Conservation (phyloP, 2,113 vertebrate genomes). For the Okapia johnstoni region DNA sequence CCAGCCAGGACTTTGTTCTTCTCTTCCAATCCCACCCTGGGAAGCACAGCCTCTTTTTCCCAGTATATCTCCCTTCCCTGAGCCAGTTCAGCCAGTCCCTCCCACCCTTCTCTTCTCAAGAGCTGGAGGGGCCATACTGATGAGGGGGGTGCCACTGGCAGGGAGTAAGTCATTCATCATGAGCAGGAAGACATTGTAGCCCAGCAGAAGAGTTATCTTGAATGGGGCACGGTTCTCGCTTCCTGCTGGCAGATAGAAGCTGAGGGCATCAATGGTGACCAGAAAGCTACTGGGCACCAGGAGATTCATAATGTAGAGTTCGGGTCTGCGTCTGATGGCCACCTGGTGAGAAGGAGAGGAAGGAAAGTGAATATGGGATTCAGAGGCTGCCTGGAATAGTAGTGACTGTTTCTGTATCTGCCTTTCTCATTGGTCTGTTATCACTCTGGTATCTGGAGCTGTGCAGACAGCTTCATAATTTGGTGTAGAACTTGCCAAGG, state of each 20-base stretch:
- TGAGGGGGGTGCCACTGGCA: not conserved
- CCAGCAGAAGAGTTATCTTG: not conserved
- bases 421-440: not conserved
- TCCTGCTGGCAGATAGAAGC: not conserved
- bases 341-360: not conserved
- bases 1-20: not conserved
- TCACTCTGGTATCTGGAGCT: not conserved
- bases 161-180: not conserved
- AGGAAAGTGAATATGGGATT: not conserved
- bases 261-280: not conserved
- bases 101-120: not conserved
- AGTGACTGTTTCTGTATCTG: not conserved
- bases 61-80: not conserved
- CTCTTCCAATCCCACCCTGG: not conserved
- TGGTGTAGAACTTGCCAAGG: not conserved
- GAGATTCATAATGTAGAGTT: not conserved
- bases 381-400: not conserved
- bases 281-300: not conserved
- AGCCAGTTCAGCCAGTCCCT: not conserved
- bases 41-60: not conserved
- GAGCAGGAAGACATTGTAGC: not conserved
- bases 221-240: not conserved
- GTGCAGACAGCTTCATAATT: not conserved
- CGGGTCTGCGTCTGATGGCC: not conserved
- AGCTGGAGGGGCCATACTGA: not conserved